Evolutionary conservation across 1,140 invertebrate genomes (phyloP).

Genomic region (Spodoptera frugiperda): DNA sequence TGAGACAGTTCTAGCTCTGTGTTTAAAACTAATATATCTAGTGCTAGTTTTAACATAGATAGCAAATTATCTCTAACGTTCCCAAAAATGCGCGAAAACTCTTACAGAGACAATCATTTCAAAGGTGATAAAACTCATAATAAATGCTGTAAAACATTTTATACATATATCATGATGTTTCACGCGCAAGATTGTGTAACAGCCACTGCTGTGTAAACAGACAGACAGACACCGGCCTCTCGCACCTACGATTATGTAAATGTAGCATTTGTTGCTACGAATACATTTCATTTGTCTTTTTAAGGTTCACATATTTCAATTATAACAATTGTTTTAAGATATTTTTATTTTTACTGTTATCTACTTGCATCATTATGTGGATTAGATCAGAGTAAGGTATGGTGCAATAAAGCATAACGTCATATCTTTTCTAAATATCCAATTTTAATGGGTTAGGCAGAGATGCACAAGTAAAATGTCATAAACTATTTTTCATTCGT

Average conservation of each 20-base stretch:
- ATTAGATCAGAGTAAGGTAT: no score
- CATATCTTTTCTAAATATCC: no score
- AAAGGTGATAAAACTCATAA: background rate
- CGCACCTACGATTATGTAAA: slow-evolving; percentile 34
- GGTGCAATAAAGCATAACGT: no score
- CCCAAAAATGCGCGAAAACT: no score
- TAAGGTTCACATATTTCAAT: slow-evolving; percentile 26
- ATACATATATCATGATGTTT: slow-evolving; percentile 24
- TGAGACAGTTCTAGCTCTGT: no score
- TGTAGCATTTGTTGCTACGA: slow-evolving; percentile 31
- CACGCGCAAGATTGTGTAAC: slow-evolving; percentile 40
- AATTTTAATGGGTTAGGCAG: no score
- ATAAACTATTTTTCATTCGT: no score
- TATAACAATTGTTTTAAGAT: background rate
- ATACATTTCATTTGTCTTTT: slow-evolving; percentile 34
- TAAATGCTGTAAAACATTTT: slow-evolving; percentile 16
- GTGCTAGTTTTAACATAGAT: no score
- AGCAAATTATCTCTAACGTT: no score
- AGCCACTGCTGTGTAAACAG: slow-evolving; percentile 27
- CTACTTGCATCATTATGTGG: no score
- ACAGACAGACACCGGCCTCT: slow-evolving; percentile 34
- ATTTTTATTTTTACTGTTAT: background rate
- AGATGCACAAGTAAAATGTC: no score
- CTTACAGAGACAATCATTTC: background rate
- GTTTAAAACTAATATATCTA: no score